A percentile compares a stretch with the other conserved stretches of the same genome.
Conservation (phyloP, 2,113 vertebrate species). For the Helogale parvula region DNA sequence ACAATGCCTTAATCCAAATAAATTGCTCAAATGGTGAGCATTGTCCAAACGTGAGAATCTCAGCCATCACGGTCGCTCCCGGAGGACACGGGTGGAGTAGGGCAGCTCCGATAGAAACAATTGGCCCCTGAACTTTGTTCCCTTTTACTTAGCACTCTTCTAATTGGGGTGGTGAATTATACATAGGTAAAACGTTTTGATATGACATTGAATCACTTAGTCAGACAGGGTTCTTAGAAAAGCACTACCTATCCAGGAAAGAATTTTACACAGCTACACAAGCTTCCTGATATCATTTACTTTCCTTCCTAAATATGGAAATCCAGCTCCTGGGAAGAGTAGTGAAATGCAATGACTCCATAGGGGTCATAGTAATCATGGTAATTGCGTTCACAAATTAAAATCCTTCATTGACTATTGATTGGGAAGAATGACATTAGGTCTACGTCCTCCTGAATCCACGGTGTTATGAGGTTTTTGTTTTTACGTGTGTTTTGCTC, state of each 20-base stretch:
- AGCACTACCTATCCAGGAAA: slow-evolving; percentile 49
- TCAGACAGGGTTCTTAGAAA: not conserved
- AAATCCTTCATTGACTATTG: slow-evolving; percentile 59
- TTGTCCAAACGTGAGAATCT: not conserved
- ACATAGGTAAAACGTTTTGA: not conserved
- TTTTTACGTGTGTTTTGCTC: not conserved
- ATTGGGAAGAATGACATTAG: slow-evolving; percentile 26
- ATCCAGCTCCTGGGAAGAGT: slow-evolving; percentile 14
- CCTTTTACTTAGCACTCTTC: not conserved
- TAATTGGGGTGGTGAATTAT: slow-evolving; percentile 23
- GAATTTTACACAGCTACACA: not conserved
- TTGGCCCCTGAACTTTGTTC: not conserved
- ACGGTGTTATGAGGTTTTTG: not conserved
- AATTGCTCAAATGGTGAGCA: slow-evolving; percentile 17
- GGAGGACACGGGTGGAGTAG: not conserved
- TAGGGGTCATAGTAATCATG: slow-evolving; percentile 35
- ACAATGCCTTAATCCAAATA: slow-evolving; percentile 66
- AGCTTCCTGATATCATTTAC: not conserved
- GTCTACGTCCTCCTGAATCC: slow-evolving; percentile 10
- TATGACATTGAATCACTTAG: not conserved
- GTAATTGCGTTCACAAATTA: slow-evolving; percentile 50
- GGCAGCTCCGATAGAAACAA: not conserved
- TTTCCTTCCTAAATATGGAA: slow-evolving; percentile 58
- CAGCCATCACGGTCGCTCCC: not conserved
- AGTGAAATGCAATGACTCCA: slow-evolving; percentile 47